Conservation (phyloP, 1,140 invertebrate genomes). For the Aphidius ervi region DNA sequence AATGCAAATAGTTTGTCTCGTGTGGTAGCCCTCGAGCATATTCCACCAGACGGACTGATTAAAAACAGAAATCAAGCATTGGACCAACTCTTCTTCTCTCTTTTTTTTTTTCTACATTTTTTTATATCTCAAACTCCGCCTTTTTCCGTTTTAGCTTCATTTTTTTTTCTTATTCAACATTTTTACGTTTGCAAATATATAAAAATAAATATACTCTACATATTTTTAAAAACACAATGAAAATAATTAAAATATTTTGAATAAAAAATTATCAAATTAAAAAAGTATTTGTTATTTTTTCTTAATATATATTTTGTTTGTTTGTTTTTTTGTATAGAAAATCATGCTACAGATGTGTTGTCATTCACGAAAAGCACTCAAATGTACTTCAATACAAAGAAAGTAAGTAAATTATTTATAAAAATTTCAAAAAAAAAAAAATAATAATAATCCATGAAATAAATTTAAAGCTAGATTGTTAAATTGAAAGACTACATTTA, state of each 20-base stretch:
- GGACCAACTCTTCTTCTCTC: slow-evolving; percentile 16
- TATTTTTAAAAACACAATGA: too few relatives aligned
- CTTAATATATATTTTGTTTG: neutral
- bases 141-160: slow-evolving; percentile 9
- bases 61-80: slow-evolving; percentile 38
- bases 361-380: slow-evolving; percentile 86
- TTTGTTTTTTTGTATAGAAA: slow-evolving; percentile 49
- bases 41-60: slow-evolving; percentile 32
- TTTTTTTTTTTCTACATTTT: slow-evolving; percentile 17
- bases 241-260: too few relatives aligned
- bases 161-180: slow-evolving; percentile 16
- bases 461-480: neutral
- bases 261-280: too few relatives aligned
- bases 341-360: slow-evolving; percentile 80
- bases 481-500: too few relatives aligned
- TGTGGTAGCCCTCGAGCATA: slow-evolving; percentile 23
- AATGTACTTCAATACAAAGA: slow-evolving; percentile 95
- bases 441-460: slow-evolving; percentile 11
- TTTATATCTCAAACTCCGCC: slow-evolving; percentile 21
- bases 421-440: slow-evolving; percentile 1
- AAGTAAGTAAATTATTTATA: slow-evolving; percentile 67
- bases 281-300: neutral
- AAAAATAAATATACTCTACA: neutral
- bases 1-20: slow-evolving; percentile 7
- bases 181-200: slow-evolving; percentile 20